Percentiles rank a stretch among this genome's conserved stretches.
These are phyloP conservation scores for Chymomyza caudatula DNA, from an alignment of 2,888 invertebrate genomes.

Conservation along the genomic window DNA sequence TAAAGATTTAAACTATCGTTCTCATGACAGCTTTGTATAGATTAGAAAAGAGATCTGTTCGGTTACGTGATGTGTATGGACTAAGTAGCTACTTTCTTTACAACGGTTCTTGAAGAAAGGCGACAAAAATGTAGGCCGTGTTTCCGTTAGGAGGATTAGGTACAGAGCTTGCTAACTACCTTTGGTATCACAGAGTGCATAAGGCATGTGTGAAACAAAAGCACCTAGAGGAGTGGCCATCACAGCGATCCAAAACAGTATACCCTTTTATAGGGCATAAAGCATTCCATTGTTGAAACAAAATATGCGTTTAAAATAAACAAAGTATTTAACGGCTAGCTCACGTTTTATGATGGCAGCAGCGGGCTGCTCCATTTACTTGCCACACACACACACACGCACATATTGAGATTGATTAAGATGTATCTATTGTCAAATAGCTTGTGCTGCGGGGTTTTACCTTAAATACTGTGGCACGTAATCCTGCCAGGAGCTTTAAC, in stretches of 20 bases:
- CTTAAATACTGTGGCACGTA: constrained; percentile 6
- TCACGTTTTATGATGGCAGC: neutral
- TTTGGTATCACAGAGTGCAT: too few relatives aligned
- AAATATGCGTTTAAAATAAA: constrained; percentile 36
- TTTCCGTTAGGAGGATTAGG: too few relatives aligned
- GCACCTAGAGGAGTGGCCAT: too few relatives aligned
- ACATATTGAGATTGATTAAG: constrained; percentile 65
- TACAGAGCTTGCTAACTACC: too few relatives aligned
- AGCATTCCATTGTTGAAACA: neutral
- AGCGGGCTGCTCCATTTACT: neutral
- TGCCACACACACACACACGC: constrained; percentile 1
- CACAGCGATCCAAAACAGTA: neutral
- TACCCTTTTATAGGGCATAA: neutral
- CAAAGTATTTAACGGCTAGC: constrained; percentile 7
- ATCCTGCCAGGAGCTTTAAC: neutral
- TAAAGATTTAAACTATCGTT: too few relatives aligned
- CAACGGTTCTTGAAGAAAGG: too few relatives aligned
- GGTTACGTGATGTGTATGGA: too few relatives aligned
- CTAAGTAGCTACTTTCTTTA: too few relatives aligned
- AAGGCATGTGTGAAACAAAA: too few relatives aligned
- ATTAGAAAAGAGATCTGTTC: too few relatives aligned
- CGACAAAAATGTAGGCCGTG: too few relatives aligned
- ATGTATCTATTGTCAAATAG: constrained; percentile 63
- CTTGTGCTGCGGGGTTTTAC: neutral
- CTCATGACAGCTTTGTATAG: too few relatives aligned